A percentile compares a stretch with the other conserved stretches of the same genome.
phyloP scores from a whole-genome alignment of 2,797 vertebrate species.

The Cygnus olor region DNA sequence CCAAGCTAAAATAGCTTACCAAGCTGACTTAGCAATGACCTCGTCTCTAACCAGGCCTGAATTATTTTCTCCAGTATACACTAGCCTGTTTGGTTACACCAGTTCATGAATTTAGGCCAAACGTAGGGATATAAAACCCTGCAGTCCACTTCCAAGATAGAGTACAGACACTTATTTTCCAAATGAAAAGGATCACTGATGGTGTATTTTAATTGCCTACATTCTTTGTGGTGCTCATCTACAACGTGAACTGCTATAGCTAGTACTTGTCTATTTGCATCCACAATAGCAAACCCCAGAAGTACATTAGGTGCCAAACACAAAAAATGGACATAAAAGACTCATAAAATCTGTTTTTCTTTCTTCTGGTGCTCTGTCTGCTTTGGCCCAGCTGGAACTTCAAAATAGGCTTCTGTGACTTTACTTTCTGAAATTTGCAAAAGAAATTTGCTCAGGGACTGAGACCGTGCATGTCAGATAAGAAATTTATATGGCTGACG shows the following conservation, averaged over 20 bases:
- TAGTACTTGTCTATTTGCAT: not conserved
- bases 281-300: not conserved
- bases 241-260: not conserved
- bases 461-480: not conserved
- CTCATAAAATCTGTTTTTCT: not conserved
- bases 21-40: not conserved
- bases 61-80: not conserved
- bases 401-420: conserved; percentile 10
- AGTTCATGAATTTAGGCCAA: not conserved
- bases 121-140: not conserved
- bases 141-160: not conserved
- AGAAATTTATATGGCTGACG: not conserved
- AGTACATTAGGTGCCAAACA: not conserved
- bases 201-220: not conserved
- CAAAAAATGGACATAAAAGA: not conserved
- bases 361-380: not conserved
- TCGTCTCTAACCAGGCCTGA: not conserved
- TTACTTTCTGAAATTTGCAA: conserved; percentile 20
- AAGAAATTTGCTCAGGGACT: conserved; percentile 31
- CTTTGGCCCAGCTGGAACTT: not conserved
- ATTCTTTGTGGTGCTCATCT: not conserved
- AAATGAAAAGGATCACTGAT: not conserved
- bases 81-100: not conserved
- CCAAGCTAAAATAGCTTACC: not conserved
- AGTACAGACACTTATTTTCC: not conserved